A percentile compares a stretch with the other conserved stretches of the same genome.
Conservation (phyloP, 1,140 invertebrate genomes). For the Habropoda laboriosa region DNA sequence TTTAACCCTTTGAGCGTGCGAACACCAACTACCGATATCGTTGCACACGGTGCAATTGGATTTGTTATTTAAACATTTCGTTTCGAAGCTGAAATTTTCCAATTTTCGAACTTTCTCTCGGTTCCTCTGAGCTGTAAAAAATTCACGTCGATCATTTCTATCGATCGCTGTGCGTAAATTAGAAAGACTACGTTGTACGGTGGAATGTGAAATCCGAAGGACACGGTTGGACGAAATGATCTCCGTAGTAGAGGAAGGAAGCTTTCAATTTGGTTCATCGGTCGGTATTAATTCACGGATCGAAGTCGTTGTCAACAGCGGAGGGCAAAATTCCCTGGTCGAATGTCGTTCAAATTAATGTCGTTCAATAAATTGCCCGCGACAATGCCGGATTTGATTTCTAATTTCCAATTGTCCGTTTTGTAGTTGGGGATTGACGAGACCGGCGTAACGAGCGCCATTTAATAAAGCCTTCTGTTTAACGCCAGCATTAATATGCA, state of each 20-base stretch:
- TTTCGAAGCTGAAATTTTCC: too few species aligned
- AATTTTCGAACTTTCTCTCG: too few species aligned
- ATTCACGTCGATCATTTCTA: too few species aligned
- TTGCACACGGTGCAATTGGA: too few species aligned
- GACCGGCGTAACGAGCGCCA: slow-evolving; percentile 41
- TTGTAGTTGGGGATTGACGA: slow-evolving; percentile 41
- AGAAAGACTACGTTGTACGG: too few species aligned
- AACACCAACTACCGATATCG: too few species aligned
- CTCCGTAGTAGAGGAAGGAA: not conserved
- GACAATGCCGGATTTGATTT: slow-evolving; percentile 46
- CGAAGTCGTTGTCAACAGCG: not conserved
- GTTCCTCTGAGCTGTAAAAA: too few species aligned
- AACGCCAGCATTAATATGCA: slow-evolving; percentile 47
- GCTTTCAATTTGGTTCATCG: not conserved
- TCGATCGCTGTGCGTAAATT: too few species aligned
- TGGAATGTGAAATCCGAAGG: too few species aligned
- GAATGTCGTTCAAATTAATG: not conserved
- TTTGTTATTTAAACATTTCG: too few species aligned
- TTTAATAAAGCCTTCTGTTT: slow-evolving; percentile 56
- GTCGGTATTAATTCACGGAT: not conserved
- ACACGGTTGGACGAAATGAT: not conserved
- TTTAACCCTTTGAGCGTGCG: too few species aligned
- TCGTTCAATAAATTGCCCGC: not conserved
- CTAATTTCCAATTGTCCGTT: slow-evolving; percentile 55
- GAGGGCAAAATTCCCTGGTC: not conserved